Conservation (phyloP, 1,140 invertebrate genomes). For the Homarus americanus region DNA sequence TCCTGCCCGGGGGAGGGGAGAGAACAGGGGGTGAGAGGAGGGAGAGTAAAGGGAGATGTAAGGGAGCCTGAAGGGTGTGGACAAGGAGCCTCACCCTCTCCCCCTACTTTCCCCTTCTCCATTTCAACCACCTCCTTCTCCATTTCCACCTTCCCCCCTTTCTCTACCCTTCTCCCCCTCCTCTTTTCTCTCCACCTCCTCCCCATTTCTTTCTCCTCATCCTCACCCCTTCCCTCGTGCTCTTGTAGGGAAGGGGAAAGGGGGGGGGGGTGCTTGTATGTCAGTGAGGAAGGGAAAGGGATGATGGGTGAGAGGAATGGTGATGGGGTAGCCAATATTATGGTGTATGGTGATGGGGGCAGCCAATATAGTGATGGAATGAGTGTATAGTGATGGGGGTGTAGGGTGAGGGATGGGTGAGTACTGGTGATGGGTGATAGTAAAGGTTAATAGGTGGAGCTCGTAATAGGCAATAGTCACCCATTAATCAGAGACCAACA, state of each 20-base stretch:
- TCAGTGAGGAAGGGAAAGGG: too few relatives aligned
- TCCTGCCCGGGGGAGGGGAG: not conserved
- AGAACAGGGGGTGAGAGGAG: not conserved
- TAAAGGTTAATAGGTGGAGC: too few relatives aligned
- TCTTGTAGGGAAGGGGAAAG: too few relatives aligned
- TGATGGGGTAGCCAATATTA: not conserved
- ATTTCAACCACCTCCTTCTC: too few relatives aligned
- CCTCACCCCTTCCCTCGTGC: too few relatives aligned
- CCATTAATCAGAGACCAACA: too few relatives aligned
- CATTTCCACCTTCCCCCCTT: not conserved
- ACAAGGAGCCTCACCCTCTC: too few relatives aligned
- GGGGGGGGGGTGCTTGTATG: too few relatives aligned
- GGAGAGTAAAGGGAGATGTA: not conserved
- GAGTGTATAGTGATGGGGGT: not conserved
- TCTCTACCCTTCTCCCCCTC: not conserved
- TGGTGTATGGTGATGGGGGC: not conserved
- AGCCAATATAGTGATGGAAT: not conserved
- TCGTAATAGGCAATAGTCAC: too few relatives aligned
- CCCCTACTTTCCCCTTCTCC: too few relatives aligned
- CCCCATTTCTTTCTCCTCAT: not conserved
- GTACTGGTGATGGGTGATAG: not conserved
- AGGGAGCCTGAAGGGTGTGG: too few relatives aligned
- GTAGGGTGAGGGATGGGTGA: not conserved
- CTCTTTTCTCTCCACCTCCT: not conserved
- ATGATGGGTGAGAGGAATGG: not conserved